Base-by-base conservation (phyloP, 1,140 invertebrate species). In the Chironomus tepperi region DNA sequence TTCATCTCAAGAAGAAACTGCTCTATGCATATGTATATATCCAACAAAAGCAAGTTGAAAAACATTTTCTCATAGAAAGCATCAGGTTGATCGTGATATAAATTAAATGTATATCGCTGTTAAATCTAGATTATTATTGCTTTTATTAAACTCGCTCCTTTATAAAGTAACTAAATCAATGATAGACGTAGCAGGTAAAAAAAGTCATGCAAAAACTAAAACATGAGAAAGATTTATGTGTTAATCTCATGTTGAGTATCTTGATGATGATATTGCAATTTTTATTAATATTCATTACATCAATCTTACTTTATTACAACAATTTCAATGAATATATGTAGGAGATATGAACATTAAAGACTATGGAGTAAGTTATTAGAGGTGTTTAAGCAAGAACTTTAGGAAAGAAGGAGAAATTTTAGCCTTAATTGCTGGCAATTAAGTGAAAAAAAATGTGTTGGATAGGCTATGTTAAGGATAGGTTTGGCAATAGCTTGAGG, bases 51-150 rank as follows among this genome's bases (percentile, higher is more conserved):
- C 24, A 34, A 5, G 24, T 5, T 34, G 1, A 5, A 34, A 34
- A 34, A 34, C 24, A 34, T 34, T 34, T n/a, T 34, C 24, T 34
- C 24, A 47, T 3, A 47, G 43, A 47, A 47, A 15, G 43, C 43
- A 47, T 47, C 43, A 47, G 43, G 43, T 47, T 47, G 43, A 47
- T 47, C 43, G 43, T 47, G 43, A 47, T 47, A 47, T 47, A 47
- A 47, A 47, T 47, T 47, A 47, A 47, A 47, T 47, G 2, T 47
- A 9, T 47, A 47, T 47, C 43, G 43, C 43, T 47, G 43, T 47
- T 47, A 47, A 47, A 47, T 47, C 43, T 47, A 47, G 43, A 47
- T 47, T 47, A 10, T 47, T 34, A 34, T 47, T 15, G 43, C 43
- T 47, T 47, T 15, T 47, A 9, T 47, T 34, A 34, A 47, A 47